Base-by-base conservation (phyloP, 64 coral and sea anemone genomes). In the Exaiptasia diaphana region DNA sequence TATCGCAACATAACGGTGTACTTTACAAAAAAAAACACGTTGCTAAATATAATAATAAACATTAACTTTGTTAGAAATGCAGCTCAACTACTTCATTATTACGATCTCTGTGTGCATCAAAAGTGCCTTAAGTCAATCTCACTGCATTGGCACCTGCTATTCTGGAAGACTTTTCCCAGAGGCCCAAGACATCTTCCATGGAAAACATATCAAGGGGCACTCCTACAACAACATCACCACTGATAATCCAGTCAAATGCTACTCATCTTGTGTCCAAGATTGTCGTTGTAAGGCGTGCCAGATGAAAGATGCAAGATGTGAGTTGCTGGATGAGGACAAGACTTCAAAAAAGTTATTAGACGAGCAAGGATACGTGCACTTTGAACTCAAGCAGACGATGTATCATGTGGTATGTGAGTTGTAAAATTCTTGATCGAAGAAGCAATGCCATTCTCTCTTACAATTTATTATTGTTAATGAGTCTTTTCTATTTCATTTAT, bases 241-340 rank as follows among this genome's bases (percentile, higher is more conserved):
- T n/a, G 37, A 15, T 21, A 37, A 11, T 17, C 67, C 67, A 41
- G 31, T 0, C 14, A 44, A 29, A 37, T 71, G 67, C 40, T 44
- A 31, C 67, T 71, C 67, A 37, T 38, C 67, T 18, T 71, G 67
- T 71, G 18, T 71, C 67, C 23, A 44, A 38, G 67, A 71, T 18
- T 71, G 67, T 71, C 67, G 67, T 20, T 71, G 67, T 71, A 38
- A 44, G 40, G 36, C 67, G 67, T 71, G 34, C 67, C 67, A 71
- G 67, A 71, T 71, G 67, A 41, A 38, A 44, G 67, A 25, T 44
- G 40, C 17, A 20, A 38, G 67, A 33, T 71, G 67, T 44, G 67
- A 71, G 40, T 44, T 71, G 67, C 67, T 71, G 34, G 67, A 71
- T 71, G 67, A 71, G 40, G 67, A 71, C 67, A 71, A 71, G 67